Percentiles rank a stretch among this genome's conserved stretches.
These are phyloP conservation scores for Drosophila sp. DNA, from an alignment of 1,140 invertebrate species.

Conservation along the genomic window DNA sequence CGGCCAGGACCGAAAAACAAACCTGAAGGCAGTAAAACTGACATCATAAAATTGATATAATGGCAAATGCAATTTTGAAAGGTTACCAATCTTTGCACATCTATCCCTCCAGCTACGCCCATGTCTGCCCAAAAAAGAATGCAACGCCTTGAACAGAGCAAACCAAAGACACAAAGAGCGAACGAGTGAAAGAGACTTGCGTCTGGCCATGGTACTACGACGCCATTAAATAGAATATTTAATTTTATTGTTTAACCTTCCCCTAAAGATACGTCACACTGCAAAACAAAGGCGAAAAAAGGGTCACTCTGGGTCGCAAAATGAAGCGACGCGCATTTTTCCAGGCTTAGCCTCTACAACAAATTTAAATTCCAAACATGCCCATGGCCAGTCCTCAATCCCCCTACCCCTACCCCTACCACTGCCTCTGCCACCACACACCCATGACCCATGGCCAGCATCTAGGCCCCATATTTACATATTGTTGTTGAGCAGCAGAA, in stretches of 20 bases:
- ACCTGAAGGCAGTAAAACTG: slow-evolving; percentile 37
- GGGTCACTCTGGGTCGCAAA: slow-evolving; percentile 55
- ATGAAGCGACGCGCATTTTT: slow-evolving; percentile 59
- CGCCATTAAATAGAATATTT: slow-evolving; percentile 79
- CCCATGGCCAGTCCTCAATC: slow-evolving; percentile 31
- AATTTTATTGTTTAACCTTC: slow-evolving; percentile 72
- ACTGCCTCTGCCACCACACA: slow-evolving; percentile 21
- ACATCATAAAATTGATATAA: slow-evolving; percentile 70
- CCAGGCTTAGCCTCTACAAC: slow-evolving; percentile 47
- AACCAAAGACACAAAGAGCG: background rate
- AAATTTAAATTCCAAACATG: slow-evolving; percentile 76
- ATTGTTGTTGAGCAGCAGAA: slow-evolving; percentile 12
- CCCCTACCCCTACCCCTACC: background rate
- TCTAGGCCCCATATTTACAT: slow-evolving; percentile 10
- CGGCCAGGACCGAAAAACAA: slow-evolving; percentile 50
- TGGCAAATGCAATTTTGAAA: slow-evolving; percentile 58
- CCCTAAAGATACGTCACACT: slow-evolving; percentile 59
- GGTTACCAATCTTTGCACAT: slow-evolving; percentile 3
- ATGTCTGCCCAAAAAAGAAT: slow-evolving; percentile 20
- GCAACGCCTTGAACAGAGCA: slow-evolving; percentile 11
- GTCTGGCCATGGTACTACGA: slow-evolving; percentile 58
- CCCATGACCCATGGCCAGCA: slow-evolving; percentile 10
- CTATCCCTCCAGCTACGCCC: background rate
- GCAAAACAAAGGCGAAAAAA: slow-evolving; percentile 30
- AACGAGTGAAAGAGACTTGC: slow-evolving; percentile 36